Evolutionary conservation across 1,140 invertebrate genomes (phyloP).

Genomic region (Drosophila miranda): DNA sequence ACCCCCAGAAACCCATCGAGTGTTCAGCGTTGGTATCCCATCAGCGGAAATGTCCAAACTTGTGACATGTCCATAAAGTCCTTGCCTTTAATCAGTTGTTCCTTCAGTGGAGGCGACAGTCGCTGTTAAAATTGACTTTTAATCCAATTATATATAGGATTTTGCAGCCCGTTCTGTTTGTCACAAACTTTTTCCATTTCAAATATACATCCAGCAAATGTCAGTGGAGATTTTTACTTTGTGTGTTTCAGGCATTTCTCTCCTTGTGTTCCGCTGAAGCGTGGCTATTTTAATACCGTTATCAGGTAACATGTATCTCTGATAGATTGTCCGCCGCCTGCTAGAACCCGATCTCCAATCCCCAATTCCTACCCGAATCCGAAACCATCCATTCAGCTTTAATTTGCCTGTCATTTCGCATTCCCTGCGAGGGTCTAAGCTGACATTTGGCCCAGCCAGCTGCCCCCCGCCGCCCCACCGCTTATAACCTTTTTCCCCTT

Average conservation of each 20-base stretch:
- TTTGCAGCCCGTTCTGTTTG: background rate
- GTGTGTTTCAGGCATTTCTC: slow-evolving; percentile 9
- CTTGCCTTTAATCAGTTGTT: too few relatives aligned
- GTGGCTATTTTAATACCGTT: slow-evolving; percentile 39
- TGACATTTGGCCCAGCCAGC: slow-evolving; percentile 62
- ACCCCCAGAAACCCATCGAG: too few relatives aligned
- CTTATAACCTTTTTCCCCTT: slow-evolving; percentile 1
- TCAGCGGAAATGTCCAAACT: too few relatives aligned
- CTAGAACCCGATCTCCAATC: slow-evolving; percentile 45
- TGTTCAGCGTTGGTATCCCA: too few relatives aligned
- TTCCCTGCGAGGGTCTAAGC: slow-evolving; percentile 52
- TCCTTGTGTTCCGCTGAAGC: background rate
- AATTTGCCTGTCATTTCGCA: slow-evolving; percentile 75
- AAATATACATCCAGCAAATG: slow-evolving; percentile 6
- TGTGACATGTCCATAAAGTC: too few relatives aligned
- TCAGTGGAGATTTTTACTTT: slow-evolving; percentile 16
- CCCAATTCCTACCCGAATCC: slow-evolving; percentile 38
- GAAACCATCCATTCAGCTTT: slow-evolving; percentile 67
- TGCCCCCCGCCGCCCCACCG: background rate
- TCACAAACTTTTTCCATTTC: slow-evolving; percentile 9
- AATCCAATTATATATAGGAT: too few relatives aligned
- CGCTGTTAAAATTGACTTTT: too few relatives aligned
- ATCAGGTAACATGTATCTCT: slow-evolving; percentile 49
- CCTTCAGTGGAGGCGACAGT: too few relatives aligned
- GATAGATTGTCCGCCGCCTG: slow-evolving; percentile 67